phyloP scores from a whole-genome alignment of 2,113 vertebrate species.

The Chrysemys picta region DNA sequence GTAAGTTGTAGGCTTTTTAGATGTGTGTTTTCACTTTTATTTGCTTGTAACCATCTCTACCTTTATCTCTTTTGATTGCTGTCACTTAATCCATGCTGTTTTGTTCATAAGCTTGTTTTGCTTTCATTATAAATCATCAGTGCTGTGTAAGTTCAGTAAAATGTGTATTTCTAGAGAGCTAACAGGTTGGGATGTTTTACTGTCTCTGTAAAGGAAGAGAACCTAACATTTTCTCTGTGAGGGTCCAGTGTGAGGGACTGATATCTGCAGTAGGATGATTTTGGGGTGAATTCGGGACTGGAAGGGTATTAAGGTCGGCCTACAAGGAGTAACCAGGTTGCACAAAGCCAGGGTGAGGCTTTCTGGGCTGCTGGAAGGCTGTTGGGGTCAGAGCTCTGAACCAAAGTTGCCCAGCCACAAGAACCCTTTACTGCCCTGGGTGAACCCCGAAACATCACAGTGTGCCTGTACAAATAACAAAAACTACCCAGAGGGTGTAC shows the following conservation, averaged over 20 bases:
- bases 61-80: not conserved
- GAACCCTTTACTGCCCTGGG: not conserved
- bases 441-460: not conserved
- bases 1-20: not conserved
- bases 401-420: not conserved
- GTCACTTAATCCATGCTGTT: not conserved
- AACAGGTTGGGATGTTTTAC: not conserved
- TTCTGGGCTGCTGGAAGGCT: not conserved
- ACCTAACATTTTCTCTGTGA: not conserved
- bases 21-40: not conserved
- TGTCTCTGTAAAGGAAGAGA: not conserved
- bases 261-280: not conserved
- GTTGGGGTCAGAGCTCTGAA: not conserved
- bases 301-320: not conserved
- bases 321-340: not conserved
- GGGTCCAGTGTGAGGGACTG: too few species aligned
- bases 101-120: not conserved
- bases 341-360: too few species aligned
- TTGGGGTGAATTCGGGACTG: not conserved
- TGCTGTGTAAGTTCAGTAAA: not conserved
- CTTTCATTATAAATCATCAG: not conserved
- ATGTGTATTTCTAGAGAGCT: not conserved
- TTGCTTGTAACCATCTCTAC: not conserved
- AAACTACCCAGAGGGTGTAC: not conserved
- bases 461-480: not conserved